A percentile compares a stretch with the other conserved stretches of the same genome.
phyloP scores from a whole-genome alignment of 2,888 invertebrate species.

The Folsomia candida region DNA sequence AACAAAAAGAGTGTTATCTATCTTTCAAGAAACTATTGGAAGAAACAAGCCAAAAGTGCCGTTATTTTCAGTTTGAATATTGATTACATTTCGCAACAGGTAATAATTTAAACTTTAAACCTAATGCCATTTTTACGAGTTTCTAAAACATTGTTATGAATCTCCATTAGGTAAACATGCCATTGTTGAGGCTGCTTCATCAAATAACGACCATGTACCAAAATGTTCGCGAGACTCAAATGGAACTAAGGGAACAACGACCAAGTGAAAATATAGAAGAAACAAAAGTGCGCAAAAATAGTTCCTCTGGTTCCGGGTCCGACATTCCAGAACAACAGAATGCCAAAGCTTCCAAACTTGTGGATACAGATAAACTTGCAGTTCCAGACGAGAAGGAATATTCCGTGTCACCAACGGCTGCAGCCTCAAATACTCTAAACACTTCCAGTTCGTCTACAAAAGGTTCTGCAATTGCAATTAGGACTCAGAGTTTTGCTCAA shows the following conservation, averaged over 20 bases:
- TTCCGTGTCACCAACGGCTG: slow-evolving; percentile 15
- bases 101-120: slow-evolving; percentile 51
- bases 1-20: slow-evolving; percentile 71
- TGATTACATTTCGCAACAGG: slow-evolving; percentile 88
- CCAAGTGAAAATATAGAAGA: slow-evolving; percentile 38
- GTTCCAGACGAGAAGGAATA: slow-evolving; percentile 4
- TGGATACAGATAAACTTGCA: not conserved
- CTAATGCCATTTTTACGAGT: too few species aligned
- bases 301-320: slow-evolving; percentile 48
- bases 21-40: slow-evolving; percentile 79
- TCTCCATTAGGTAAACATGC: slow-evolving; percentile 84
- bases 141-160: slow-evolving; percentile 12
- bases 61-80: slow-evolving; percentile 86
- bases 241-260: slow-evolving; percentile 74
- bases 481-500: slow-evolving; percentile 86
- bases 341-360: not conserved
- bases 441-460: slow-evolving; percentile 30
- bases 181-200: slow-evolving; percentile 81
- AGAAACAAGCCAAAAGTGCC: slow-evolving; percentile 86
- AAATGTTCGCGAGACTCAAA: slow-evolving; percentile 91
- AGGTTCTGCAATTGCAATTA: slow-evolving; percentile 50
- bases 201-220: slow-evolving; percentile 98
- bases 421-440: slow-evolving; percentile 19
- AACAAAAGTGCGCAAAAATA: slow-evolving; percentile 50
- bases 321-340: slow-evolving; percentile 33